phyloP scores from a whole-genome alignment of 2,113 vertebrate genomes.

The Herpetotheres cachinnans region DNA sequence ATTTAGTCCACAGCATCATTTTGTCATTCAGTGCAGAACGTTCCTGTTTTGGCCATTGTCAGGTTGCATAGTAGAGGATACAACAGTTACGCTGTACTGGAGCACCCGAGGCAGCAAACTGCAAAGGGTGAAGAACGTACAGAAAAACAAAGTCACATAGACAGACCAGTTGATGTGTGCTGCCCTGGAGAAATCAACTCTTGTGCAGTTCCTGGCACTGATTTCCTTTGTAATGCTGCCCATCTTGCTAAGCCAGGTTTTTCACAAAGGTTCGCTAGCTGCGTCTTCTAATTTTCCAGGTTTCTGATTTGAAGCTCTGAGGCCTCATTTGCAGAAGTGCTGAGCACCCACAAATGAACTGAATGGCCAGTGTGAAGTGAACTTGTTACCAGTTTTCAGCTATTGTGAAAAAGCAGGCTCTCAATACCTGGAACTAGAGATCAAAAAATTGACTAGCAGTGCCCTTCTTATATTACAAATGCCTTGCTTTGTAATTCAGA shows the following conservation, averaged over 20 bases:
- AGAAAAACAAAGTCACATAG: neutral
- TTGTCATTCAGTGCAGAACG: neutral
- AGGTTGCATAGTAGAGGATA: neutral
- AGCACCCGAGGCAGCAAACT: neutral
- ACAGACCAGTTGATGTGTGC: neutral
- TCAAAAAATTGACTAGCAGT: neutral
- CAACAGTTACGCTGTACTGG: neutral
- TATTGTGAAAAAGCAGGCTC: neutral
- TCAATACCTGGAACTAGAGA: neutral
- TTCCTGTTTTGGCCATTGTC: neutral
- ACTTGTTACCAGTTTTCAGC: neutral
- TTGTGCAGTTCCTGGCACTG: neutral
- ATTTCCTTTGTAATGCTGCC: neutral
- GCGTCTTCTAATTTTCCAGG: neutral
- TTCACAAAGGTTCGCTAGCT: neutral
- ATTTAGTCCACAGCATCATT: neutral
- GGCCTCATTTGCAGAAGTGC: neutral
- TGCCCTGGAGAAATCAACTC: neutral
- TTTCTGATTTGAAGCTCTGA: constrained; percentile 1
- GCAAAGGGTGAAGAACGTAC: neutral
- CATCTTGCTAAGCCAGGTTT: neutral
- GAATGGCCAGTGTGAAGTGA: neutral
- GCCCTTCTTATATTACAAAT: neutral
- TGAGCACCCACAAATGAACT: neutral
- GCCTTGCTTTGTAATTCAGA: neutral